These are phyloP conservation scores for Spodoptera picta DNA, from an alignment of 2,888 invertebrate genomes.

Conservation along the genomic window DNA sequence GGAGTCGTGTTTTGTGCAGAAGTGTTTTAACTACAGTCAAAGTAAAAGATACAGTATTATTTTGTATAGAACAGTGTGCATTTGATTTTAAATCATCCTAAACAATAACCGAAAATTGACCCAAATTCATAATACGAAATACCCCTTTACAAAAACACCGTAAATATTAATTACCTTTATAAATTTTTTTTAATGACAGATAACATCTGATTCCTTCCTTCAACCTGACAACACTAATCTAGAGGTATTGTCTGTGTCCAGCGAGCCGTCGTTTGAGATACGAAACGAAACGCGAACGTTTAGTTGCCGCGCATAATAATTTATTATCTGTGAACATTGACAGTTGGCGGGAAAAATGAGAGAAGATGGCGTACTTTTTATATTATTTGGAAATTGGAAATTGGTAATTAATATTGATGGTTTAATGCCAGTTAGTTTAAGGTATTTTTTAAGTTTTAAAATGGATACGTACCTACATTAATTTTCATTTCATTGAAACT, in stretches of 20 bases:
- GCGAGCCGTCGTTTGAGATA: conserved; percentile 71
- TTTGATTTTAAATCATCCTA: conserved; percentile 1
- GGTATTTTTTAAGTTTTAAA: too few relatives aligned
- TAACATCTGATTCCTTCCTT: conserved; percentile 57
- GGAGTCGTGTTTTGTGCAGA: too few relatives aligned
- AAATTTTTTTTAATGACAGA: conserved; percentile 37
- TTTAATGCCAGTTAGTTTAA: too few relatives aligned
- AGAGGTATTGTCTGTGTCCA: conserved; percentile 72
- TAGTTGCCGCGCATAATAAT: conserved; percentile 66
- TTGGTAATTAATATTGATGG: conserved; percentile 15
- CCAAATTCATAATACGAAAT: not conserved
- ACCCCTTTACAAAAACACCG: conserved; percentile 1
- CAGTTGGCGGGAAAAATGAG: conserved; percentile 62
- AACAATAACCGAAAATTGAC: too few relatives aligned
- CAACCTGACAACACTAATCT: conserved; percentile 73
- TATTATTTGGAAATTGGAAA: conserved; percentile 38
- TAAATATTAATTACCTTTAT: conserved; percentile 48
- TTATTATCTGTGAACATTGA: conserved; percentile 73
- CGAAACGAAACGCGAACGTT: conserved; percentile 73
- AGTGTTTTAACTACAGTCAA: too few relatives aligned
- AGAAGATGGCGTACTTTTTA: conserved; percentile 37
- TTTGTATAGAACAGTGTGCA: too few relatives aligned
- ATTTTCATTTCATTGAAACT: too few relatives aligned
- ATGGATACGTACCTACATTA: too few relatives aligned
- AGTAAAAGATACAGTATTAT: too few relatives aligned